A percentile compares a stretch with the other conserved stretches of the same genome.
phyloP scores from a whole-genome alignment of 2,888 invertebrate species.

The Lacanobia oleracea region DNA sequence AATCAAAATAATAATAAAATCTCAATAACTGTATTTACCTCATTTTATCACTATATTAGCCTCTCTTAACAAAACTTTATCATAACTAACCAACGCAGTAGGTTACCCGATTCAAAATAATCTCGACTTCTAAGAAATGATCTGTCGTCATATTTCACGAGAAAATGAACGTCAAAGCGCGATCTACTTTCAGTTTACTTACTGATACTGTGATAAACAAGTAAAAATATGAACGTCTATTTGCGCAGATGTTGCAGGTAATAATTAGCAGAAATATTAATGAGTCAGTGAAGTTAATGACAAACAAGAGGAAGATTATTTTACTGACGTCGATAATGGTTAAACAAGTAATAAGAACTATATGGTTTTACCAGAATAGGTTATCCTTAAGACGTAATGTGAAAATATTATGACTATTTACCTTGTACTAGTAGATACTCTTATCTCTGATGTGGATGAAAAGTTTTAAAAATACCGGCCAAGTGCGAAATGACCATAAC shows the following conservation, averaged over 20 bases:
- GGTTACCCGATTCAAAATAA: constrained; percentile 18
- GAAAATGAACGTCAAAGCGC: constrained; percentile 49
- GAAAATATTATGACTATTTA: not conserved
- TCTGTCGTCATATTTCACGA: constrained; percentile 44
- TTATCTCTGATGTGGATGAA: not conserved
- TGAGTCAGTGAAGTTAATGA: constrained; percentile 37
- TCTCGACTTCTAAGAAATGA: constrained; percentile 50
- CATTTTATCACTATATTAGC: not conserved
- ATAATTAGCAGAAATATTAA: constrained; percentile 51
- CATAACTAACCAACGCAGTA: not conserved
- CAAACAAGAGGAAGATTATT: constrained; percentile 30
- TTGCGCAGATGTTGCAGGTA: constrained; percentile 35
- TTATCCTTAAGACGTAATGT: constrained; percentile 1
- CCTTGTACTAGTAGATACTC: not conserved
- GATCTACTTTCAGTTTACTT: constrained; percentile 34
- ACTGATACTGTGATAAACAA: constrained; percentile 48
- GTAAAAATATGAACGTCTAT: constrained; percentile 38
- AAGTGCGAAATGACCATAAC: no score
- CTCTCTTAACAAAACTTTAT: not conserved
- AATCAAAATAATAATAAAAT: no score
- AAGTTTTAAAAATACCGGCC: no score
- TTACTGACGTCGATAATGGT: constrained; percentile 31
- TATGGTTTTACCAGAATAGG: constrained; percentile 21
- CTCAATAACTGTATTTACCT: not conserved
- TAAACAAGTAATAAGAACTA: constrained; percentile 23